Conservation (phyloP, 1,140 invertebrate genomes). For the Caenorhabditis latens region DNA sequence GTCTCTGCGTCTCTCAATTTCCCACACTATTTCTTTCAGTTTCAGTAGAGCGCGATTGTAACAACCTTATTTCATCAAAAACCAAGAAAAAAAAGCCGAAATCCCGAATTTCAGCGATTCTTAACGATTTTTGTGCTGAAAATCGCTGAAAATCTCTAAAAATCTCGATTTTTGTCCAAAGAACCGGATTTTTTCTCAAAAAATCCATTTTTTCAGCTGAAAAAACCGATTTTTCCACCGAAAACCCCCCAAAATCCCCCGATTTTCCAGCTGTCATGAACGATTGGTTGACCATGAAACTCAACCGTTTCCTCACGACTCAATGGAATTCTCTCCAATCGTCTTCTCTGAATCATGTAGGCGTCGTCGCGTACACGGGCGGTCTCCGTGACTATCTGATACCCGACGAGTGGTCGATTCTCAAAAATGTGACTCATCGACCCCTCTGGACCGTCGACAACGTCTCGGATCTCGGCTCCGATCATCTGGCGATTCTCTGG, state of each 20-base stretch:
- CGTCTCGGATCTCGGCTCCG: not conserved
- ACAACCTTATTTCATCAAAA: too few relatives aligned
- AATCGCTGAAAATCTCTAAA: too few relatives aligned
- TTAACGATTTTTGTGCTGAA: too few relatives aligned
- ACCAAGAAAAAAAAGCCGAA: too few relatives aligned
- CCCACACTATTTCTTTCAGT: too few relatives aligned
- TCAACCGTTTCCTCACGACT: not conserved
- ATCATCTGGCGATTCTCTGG: slow-evolving; percentile 57
- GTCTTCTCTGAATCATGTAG: not conserved
- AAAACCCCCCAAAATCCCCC: not conserved
- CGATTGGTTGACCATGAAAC: not conserved
- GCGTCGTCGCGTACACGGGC: slow-evolving; percentile 15
- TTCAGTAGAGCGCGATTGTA: too few relatives aligned
- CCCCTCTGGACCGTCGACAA: slow-evolving; percentile 27
- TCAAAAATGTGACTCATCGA: slow-evolving; percentile 22
- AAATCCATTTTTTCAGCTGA: too few relatives aligned
- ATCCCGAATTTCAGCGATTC: too few relatives aligned
- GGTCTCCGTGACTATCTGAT: slow-evolving; percentile 14
- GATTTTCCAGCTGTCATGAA: not conserved
- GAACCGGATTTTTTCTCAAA: too few relatives aligned
- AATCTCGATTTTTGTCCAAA: too few relatives aligned
- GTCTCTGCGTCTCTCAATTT: too few relatives aligned
- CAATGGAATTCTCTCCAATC: not conserved
- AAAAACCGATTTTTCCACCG: too few relatives aligned
- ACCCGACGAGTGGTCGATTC: slow-evolving; percentile 8